Evolutionary conservation across 2,888 invertebrate species (phyloP).

Genomic region (Tinea pellionella): DNA sequence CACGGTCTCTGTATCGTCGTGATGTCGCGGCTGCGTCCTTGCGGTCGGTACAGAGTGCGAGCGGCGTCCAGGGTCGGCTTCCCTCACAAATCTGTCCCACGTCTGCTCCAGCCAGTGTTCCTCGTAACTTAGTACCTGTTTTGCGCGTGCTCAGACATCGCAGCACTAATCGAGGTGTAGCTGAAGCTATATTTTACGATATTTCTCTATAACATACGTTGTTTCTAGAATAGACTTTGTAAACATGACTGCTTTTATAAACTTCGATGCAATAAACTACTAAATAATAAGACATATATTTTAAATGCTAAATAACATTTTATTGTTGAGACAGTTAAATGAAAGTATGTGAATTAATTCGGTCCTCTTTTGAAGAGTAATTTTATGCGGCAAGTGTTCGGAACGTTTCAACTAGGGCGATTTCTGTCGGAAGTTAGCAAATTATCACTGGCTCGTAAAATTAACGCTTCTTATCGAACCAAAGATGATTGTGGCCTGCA

Average conservation of each 20-base stretch:
- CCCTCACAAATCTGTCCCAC: constrained; percentile 31
- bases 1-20: neutral
- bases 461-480: constrained; percentile 68
- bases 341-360: constrained; percentile 28
- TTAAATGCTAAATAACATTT: neutral
- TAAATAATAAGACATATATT: neutral
- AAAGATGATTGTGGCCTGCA: constrained; percentile 53
- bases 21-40: constrained; percentile 1
- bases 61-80: constrained; percentile 17
- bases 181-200: constrained; percentile 11
- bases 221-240: neutral
- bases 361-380: constrained; percentile 41
- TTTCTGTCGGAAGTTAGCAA: constrained; percentile 68
- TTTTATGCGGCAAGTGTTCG: constrained; percentile 57
- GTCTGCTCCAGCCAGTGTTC: constrained; percentile 21
- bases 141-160: constrained; percentile 19
- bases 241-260: neutral
- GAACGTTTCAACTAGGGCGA: constrained; percentile 63
- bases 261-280: neutral
- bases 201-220: constrained; percentile 1
- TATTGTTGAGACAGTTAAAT: neutral
- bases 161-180: constrained; percentile 22
- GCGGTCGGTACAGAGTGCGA: neutral
- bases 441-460: constrained; percentile 70
- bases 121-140: constrained; percentile 21